Evolutionary conservation across 1,140 invertebrate genomes (phyloP).

Genomic region (Elysia chlorotica): DNA sequence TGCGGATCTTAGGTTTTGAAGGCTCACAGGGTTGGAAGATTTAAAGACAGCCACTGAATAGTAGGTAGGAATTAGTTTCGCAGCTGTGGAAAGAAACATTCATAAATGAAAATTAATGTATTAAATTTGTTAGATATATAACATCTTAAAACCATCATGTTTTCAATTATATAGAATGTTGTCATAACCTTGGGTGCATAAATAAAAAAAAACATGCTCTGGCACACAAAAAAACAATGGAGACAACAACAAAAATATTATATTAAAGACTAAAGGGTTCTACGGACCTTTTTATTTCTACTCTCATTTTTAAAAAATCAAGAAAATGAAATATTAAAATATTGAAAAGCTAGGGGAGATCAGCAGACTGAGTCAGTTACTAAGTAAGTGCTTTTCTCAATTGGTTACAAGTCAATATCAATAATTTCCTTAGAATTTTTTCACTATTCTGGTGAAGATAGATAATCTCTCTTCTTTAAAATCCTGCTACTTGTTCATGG

Average conservation of each 20-base stretch:
- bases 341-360: no score
- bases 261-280: no score
- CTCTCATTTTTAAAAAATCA: no score
- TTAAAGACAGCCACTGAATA: conserved; percentile 87
- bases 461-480: no score
- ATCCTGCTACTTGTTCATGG: no score
- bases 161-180: background rate
- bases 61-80: conserved; percentile 69
- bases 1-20: conserved; percentile 73
- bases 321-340: no score
- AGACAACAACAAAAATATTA: background rate
- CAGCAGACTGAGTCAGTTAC: no score
- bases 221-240: background rate
- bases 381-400: no score
- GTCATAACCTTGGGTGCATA: background rate
- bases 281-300: no score
- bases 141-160: background rate
- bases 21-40: conserved; percentile 68
- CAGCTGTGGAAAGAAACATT: conserved; percentile 51
- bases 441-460: no score
- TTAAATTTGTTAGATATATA: background rate
- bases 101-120: background rate
- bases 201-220: background rate
- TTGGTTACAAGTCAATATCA: no score
- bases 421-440: no score